Conservation (phyloP, 2,888 invertebrate species). For the Sussaba pulchella region DNA sequence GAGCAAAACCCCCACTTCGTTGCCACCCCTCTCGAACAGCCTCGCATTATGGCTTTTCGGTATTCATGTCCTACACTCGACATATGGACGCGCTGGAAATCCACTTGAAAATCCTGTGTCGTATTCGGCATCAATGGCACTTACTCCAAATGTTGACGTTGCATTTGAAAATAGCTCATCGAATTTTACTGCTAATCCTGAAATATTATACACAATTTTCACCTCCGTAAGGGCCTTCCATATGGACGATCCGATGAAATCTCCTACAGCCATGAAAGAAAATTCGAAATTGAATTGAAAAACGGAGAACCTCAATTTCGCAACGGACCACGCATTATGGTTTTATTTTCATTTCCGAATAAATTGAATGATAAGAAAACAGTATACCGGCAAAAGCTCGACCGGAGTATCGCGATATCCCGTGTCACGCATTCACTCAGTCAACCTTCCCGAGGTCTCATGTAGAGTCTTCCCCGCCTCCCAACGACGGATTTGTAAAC, state of each 20-base stretch:
- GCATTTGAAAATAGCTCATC: neutral
- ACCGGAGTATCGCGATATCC: constrained; percentile 2
- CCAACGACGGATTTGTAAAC: constrained; percentile 10
- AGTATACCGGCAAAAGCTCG: neutral
- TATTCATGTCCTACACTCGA: neutral
- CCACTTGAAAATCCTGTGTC: neutral
- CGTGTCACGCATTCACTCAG: neutral
- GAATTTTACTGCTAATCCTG: neutral
- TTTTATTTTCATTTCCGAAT: neutral
- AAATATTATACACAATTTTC: neutral
- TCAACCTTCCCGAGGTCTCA: neutral
- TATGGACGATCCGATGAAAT: neutral
- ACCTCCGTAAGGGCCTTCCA: neutral
- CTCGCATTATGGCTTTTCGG: neutral
- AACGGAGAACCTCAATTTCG: neutral
- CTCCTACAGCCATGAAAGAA: neutral
- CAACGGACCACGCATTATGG: neutral
- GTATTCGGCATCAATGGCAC: neutral
- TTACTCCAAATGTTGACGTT: neutral
- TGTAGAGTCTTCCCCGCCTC: neutral
- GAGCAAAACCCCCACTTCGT: constrained; percentile 28
- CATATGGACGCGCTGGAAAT: neutral
- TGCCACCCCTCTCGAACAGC: neutral
- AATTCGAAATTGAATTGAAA: neutral
- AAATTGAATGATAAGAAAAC: neutral